phyloP scores from a whole-genome alignment of 2,113 vertebrate species.

The Loxodonta africana region DNA sequence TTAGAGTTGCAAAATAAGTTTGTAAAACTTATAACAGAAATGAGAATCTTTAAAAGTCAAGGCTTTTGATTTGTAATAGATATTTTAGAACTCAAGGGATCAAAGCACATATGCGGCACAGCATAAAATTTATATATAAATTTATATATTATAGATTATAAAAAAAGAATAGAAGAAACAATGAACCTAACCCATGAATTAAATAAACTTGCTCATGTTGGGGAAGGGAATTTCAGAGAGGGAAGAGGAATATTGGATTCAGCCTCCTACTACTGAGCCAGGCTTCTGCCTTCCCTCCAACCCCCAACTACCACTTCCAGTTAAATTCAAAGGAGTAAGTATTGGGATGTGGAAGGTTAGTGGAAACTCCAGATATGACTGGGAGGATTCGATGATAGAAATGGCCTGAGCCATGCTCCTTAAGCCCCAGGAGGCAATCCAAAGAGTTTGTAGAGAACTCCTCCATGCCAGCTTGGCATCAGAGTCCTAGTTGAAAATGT shows the following conservation, averaged over 20 bases:
- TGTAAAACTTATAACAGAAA: background rate
- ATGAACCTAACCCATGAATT: background rate
- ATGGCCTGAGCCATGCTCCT: background rate
- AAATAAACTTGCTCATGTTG: background rate
- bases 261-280: background rate
- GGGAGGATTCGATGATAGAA: background rate
- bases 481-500: background rate
- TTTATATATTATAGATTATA: background rate
- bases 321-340: background rate
- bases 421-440: background rate
- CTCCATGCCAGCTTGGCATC: background rate
- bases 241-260: background rate
- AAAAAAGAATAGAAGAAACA: constrained; percentile 12
- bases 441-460: background rate
- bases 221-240: background rate
- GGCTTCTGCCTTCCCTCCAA: background rate
- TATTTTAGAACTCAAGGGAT: background rate
- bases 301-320: no score
- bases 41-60: background rate
- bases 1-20: background rate
- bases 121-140: background rate
- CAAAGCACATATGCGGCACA: background rate
- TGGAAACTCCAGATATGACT: background rate
- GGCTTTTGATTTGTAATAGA: background rate
- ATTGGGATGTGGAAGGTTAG: background rate